Conservation (phyloP, 2,797 vertebrate genomes). For the Karalla daura region DNA sequence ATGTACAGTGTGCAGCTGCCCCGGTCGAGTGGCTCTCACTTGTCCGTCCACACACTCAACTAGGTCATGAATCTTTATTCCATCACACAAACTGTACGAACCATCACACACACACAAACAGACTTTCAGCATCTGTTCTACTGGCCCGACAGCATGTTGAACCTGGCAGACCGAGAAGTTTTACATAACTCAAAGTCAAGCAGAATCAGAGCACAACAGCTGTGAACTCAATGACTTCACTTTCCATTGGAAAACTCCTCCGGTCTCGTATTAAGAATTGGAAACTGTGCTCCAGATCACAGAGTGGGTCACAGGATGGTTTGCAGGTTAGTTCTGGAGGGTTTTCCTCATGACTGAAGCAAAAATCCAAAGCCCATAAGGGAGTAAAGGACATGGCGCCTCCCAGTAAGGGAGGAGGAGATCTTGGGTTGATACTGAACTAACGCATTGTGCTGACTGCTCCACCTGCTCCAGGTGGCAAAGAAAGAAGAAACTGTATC, state of each 20-base stretch:
- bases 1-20: not conserved
- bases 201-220: constrained; percentile 52
- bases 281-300: constrained; percentile 17
- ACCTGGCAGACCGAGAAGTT: constrained; percentile 54
- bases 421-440: not conserved
- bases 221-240: constrained; percentile 73
- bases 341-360: not conserved
- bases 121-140: constrained; percentile 56
- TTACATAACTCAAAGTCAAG: constrained; percentile 54
- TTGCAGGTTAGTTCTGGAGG: constrained; percentile 22
- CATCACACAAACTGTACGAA: constrained; percentile 40
- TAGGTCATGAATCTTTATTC: constrained; percentile 38
- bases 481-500: not conserved
- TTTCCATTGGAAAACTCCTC: constrained; percentile 41
- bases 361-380: not conserved
- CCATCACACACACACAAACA: constrained; percentile 19
- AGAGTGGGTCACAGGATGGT: constrained; percentile 11
- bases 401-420: no score
- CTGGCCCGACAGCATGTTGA: constrained; percentile 47
- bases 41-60: constrained; percentile 24
- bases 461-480: not conserved
- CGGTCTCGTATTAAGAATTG: not conserved
- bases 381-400: not conserved
- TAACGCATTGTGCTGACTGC: not conserved
- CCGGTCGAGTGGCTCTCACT: not conserved